Base-by-base conservation (phyloP, 2,888 invertebrate genomes). In the Sepioteuthis lessoniana region DNA sequence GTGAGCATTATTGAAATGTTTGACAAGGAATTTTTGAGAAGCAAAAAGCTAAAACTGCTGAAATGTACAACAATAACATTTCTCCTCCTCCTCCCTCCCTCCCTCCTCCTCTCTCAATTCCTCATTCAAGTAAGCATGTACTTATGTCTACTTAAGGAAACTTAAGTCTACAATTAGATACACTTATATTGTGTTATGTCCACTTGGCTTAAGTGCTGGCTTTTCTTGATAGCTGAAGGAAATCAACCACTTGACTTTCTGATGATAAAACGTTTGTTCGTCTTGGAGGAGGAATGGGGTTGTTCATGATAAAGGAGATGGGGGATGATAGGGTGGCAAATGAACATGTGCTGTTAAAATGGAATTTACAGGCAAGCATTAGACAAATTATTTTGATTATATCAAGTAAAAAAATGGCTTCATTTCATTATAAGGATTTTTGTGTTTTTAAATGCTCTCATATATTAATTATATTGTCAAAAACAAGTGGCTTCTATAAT, bases 161-260 rank as follows among this genome's bases (percentile, higher is more conserved):
- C n/a, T 76, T 76, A 76, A 76, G 76, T 13, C n/a, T 76, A 76
- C 76, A 76, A 76, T 76, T 35, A 76, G 2, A 19, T 76, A n/a
- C 35, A 76, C 76, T 76, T 76, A 76, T 4, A 76, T 76, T 35
- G 76, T 76, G 76, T 76, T 13, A 76, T 76, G 76, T 76, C 76
- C n/a, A 76, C 76, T 76, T 76, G 76, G 76, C n/a, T 35, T 76
- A 76, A 76, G 76, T 76, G 76, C 76, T 76, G 76, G n/a, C n/a
- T 76, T 76, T 76, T 76, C 76, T 76, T 76, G n/a, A n/a, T 13
- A 76, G 35, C n/a, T 76, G 76, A 76, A 76, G 76, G n/a, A 76
- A 76, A 76, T 76, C n/a, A n/a, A 13, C 76, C 76, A 76, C 76
- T 76, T 76, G 76, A 76, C 16, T n/a, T n/a, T 76, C 13, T 7